phyloP scores from a whole-genome alignment of 2,797 vertebrate genomes.

The Halcyon smyrnensis region DNA sequence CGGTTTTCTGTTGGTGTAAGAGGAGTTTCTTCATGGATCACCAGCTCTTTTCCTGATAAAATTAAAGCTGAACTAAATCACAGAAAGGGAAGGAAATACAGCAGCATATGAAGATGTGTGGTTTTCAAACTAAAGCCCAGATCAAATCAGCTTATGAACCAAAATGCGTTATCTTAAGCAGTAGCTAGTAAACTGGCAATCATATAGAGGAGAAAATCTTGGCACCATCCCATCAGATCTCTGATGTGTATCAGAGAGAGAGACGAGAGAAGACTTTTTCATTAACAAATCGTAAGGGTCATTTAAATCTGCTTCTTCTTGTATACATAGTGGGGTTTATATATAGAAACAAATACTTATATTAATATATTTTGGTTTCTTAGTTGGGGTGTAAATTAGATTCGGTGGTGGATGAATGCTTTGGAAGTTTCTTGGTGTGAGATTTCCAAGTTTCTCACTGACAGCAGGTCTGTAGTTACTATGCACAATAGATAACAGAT shows the following conservation, averaged over 20 bases:
- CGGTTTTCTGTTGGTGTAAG: slow-evolving; percentile 18
- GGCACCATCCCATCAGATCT: background rate
- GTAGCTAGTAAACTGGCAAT: background rate
- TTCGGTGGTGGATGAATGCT: background rate
- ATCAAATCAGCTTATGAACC: background rate
- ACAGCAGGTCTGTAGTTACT: background rate
- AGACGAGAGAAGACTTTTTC: background rate
- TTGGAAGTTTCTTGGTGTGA: background rate
- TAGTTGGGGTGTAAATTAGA: slow-evolving; percentile 38
- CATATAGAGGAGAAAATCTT: background rate
- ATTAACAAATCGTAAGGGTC: background rate
- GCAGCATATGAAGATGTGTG: background rate
- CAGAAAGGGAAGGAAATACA: background rate
- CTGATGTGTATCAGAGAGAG: background rate
- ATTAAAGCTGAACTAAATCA: background rate
- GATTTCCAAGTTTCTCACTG: background rate
- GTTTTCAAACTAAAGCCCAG: background rate
- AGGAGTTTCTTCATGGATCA: background rate
- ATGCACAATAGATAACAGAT: background rate
- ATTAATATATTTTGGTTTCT: background rate
- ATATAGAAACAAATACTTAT: background rate
- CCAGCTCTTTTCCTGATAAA: background rate
- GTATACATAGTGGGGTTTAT: background rate
- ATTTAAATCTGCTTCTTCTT: background rate
- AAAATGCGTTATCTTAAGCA: background rate